These are phyloP conservation scores for Mnemiopsis leidyi DNA, from an alignment of 37 sponge, comb jelly and placozoan species.

Conservation along the genomic window DNA sequence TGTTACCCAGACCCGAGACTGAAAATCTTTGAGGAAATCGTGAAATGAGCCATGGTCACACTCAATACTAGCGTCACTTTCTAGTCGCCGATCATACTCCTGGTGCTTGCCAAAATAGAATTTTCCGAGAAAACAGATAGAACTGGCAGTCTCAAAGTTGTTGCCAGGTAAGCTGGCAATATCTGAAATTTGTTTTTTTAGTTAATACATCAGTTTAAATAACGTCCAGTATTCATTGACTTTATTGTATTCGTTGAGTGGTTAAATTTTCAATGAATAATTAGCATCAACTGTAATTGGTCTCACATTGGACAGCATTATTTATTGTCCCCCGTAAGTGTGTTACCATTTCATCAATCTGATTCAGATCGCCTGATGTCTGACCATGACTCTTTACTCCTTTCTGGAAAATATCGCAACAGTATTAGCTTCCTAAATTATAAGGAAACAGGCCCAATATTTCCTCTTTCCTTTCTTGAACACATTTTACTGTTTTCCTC, in stretches of 20 bases:
- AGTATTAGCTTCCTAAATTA: too few species aligned
- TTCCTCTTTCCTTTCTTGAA: too few species aligned
- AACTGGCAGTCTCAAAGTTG: slow-evolving; percentile 12
- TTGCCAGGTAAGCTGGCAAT: slow-evolving; percentile 16
- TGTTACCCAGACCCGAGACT: slow-evolving; percentile 68
- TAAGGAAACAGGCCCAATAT: too few species aligned
- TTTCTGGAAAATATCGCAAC: neutral
- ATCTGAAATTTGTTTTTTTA: neutral
- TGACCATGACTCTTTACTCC: neutral
- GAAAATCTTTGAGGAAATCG: slow-evolving; percentile 65
- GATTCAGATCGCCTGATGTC: neutral
- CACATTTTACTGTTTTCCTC: too few species aligned
- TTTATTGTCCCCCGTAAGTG: neutral
- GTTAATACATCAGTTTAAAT: neutral
- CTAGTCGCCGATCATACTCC: neutral
- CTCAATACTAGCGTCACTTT: slow-evolving; percentile 16
- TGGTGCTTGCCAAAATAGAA: slow-evolving; percentile 30
- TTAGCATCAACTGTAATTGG: neutral
- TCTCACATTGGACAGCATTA: slow-evolving; percentile 54
- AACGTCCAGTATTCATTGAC: neutral
- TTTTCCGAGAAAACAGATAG: slow-evolving; percentile 36
- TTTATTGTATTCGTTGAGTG: neutral
- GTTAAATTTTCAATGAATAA: too few species aligned
- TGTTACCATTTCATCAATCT: slow-evolving; percentile 26
- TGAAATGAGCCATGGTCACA: neutral